Conservation (phyloP, 2,888 invertebrate genomes). For the Trachelus iudaicus region DNA sequence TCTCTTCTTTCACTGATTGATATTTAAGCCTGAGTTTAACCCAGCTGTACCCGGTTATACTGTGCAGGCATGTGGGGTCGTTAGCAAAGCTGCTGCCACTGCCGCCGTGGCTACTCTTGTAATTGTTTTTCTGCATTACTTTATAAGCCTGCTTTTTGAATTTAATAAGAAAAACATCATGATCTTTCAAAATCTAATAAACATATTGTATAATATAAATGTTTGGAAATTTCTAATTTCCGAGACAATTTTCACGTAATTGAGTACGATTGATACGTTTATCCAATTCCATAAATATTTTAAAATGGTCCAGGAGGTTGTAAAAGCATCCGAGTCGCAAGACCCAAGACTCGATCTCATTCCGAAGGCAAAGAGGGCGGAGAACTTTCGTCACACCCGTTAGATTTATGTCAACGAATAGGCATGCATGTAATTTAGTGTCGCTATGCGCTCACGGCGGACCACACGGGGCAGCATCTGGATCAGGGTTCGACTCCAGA, state of each 20-base stretch:
- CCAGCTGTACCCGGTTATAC: slow-evolving; percentile 36
- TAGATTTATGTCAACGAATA: slow-evolving; percentile 32
- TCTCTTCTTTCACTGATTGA: slow-evolving; percentile 52
- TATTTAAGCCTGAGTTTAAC: slow-evolving; percentile 58
- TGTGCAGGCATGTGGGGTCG: slow-evolving; percentile 38
- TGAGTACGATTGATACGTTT: slow-evolving; percentile 45
- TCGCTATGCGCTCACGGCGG: slow-evolving; percentile 16
- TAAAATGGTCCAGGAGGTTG: slow-evolving; percentile 29
- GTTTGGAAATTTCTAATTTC: too few relatives aligned
- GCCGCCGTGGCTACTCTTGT: slow-evolving; percentile 31
- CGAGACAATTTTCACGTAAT: slow-evolving; percentile 16
- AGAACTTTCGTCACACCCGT: slow-evolving; percentile 34
- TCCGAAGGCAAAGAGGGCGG: slow-evolving; percentile 19
- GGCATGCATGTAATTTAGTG: slow-evolving; percentile 23
- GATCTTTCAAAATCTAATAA: too few relatives aligned
- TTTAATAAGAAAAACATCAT: too few relatives aligned
- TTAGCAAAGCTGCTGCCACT: slow-evolving; percentile 51
- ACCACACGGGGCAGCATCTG: slow-evolving; percentile 19
- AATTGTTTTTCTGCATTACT: too few relatives aligned
- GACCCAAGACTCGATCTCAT: slow-evolving; percentile 25
- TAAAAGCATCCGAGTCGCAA: slow-evolving; percentile 11
- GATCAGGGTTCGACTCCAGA: slow-evolving; percentile 12
- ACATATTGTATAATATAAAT: too few relatives aligned
- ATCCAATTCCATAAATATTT: slow-evolving; percentile 55
- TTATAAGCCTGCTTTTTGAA: too few relatives aligned